These are phyloP conservation scores for Phaethornis superciliosus DNA, from an alignment of 2,113 vertebrate genomes.

Conservation along the genomic window DNA sequence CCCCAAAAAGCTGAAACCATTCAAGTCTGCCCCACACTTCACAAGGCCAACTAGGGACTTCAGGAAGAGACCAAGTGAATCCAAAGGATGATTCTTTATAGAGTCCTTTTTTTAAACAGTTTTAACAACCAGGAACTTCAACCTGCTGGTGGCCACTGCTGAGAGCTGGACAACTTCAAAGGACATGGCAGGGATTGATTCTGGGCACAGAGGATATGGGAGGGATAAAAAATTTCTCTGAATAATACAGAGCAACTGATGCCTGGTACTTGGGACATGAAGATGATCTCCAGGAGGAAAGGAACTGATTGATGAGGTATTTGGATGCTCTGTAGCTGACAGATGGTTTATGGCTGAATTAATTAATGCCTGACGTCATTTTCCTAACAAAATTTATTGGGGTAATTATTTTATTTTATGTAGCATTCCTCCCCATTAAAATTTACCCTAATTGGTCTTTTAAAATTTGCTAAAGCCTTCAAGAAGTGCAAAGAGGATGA, in stretches of 20 bases:
- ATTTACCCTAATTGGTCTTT: background rate
- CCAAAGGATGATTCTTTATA: fast-evolving
- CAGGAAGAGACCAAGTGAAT: background rate
- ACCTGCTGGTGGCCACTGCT: background rate
- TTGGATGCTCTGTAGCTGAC: background rate
- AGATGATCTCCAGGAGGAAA: background rate
- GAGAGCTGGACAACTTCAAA: background rate
- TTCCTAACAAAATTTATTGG: conserved; percentile 37
- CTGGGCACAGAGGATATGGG: too few relatives aligned
- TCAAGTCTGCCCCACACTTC: background rate
- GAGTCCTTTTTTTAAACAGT: background rate
- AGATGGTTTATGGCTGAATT: background rate
- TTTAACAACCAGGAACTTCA: background rate
- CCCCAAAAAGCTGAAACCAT: background rate
- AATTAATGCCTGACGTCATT: background rate
- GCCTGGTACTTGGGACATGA: background rate
- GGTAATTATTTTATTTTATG: conserved; percentile 6
- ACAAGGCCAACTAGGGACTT: fast-evolving
- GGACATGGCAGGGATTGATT: background rate
- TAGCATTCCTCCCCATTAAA: background rate
- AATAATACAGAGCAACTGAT: background rate
- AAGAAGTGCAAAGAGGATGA: background rate
- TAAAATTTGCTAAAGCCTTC: background rate
- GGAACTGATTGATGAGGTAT: background rate
- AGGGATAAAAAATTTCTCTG: background rate